Percentiles rank a stretch among this genome's conserved stretches.
These are phyloP conservation scores for Diorhabda elongata DNA, from an alignment of 1,140 invertebrate species.

Conservation along the genomic window DNA sequence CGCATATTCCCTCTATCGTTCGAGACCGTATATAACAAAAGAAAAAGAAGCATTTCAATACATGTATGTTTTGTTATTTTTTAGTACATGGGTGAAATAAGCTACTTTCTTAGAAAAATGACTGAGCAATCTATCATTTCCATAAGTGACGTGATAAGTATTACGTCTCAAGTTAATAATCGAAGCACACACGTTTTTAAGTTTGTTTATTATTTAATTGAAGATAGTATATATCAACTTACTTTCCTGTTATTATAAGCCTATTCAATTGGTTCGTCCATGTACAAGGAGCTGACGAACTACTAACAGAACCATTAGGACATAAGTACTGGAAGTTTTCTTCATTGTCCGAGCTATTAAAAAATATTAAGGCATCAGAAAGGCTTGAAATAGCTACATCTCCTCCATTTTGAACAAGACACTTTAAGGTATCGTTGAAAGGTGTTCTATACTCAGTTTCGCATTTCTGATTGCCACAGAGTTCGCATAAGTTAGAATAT, in stretches of 20 bases:
- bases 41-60: too few species aligned
- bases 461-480: slow-evolving; percentile 46
- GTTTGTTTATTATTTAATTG: too few species aligned
- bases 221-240: slow-evolving; percentile 32
- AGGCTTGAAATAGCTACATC: slow-evolving; percentile 55
- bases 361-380: slow-evolving; percentile 39
- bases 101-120: too few species aligned
- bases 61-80: too few species aligned
- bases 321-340: slow-evolving; percentile 52
- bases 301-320: slow-evolving; percentile 54
- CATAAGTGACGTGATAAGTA: not conserved
- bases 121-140: not conserved
- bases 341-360: slow-evolving; percentile 26
- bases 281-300: slow-evolving; percentile 49
- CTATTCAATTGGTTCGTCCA: slow-evolving; percentile 60
- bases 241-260: slow-evolving; percentile 53
- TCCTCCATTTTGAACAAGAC: slow-evolving; percentile 50
- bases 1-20: too few species aligned
- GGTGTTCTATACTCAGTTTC: slow-evolving; percentile 21
- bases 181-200: too few species aligned
- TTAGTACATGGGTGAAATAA: too few species aligned
- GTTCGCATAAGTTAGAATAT: slow-evolving; percentile 51
- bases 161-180: not conserved
- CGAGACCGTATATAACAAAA: too few species aligned
- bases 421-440: slow-evolving; percentile 49